Base-by-base conservation (phyloP, 2,113 vertebrate genomes). In the Psilopsiagon aurifrons region DNA sequence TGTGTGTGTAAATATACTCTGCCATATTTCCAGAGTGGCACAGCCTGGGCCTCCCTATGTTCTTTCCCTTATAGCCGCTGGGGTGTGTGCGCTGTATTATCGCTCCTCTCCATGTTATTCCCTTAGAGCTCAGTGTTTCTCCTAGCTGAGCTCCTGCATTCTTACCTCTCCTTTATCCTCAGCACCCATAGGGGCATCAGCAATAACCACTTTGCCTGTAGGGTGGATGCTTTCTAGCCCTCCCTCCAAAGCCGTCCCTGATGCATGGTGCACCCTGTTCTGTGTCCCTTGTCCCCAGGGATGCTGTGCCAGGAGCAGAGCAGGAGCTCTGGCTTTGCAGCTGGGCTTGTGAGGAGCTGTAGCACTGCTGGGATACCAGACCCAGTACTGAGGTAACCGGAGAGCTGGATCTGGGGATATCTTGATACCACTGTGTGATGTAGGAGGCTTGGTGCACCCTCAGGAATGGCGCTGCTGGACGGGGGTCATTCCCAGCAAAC, bases 1-100 rank as follows among this genome's bases (percentile, higher is more conserved):
- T 98, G 94, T 95, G 97, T 98, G 98, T 99, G 99, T 99, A 99
- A 99, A 99, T 99, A 99, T 97, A 97, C 97, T 97, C 97, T 93
- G 97, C 94, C 97, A 97, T 98, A 81, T 98, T 98, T 98, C 98
- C 98, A 98, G 98, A 98, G 95, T 86, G 97, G 98, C 98, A 95
- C 91, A 98, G 97, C 95, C 96, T 90, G 88, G 88, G 78, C 71
- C 97, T 96, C 94, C 77, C 90, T 55, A 4, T 9, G 12, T 83
- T 88, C 81, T 95, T 86, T 81, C 86, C 88, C 83, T 71, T 60
- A 8, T 41, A 89, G 66, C 94, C 35, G 23, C 60, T 20, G 22
- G 68, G n/a, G 25, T 5, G 16, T 9, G 2, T 52, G 33, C 63
- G 31, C 29, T 0, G 0, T 66, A 3, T 59, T 37, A 35, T 63